phyloP scores from a whole-genome alignment of 2,113 vertebrate genomes.

The Centropus bengalensis region DNA sequence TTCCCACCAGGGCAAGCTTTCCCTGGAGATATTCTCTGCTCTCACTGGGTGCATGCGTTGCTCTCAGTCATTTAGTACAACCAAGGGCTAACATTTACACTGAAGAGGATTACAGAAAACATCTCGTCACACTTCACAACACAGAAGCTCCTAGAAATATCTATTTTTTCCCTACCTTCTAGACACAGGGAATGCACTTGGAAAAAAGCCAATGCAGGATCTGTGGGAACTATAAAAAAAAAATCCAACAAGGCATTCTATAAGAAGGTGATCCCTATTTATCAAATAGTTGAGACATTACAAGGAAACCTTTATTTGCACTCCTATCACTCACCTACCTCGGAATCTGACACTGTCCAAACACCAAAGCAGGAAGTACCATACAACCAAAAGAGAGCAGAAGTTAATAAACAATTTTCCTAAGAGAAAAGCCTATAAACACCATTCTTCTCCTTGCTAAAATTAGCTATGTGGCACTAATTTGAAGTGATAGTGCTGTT shows the following conservation, averaged over 20 bases:
- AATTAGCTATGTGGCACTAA: slow-evolving; percentile 55
- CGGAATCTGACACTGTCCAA: not conserved
- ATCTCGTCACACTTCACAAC: not conserved
- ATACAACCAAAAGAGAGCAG: not conserved
- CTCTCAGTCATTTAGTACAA: not conserved
- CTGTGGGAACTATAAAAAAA: not conserved
- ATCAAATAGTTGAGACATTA: not conserved
- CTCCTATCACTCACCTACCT: not conserved
- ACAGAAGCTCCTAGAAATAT: slow-evolving; percentile 25
- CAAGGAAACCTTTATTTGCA: slow-evolving; percentile 19
- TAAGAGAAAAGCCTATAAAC: slow-evolving; percentile 23
- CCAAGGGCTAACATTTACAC: not conserved
- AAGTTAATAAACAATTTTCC: slow-evolving; percentile 19
- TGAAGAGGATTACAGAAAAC: not conserved
- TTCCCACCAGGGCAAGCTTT: not conserved
- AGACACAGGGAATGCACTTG: not conserved
- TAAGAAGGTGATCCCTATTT: not conserved
- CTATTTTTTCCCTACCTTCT: not conserved
- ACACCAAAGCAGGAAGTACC: not conserved
- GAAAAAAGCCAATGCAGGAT: not conserved
- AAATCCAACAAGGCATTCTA: too few species aligned
- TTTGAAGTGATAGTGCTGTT: slow-evolving; percentile 59
- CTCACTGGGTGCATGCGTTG: not conserved
- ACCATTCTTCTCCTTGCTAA: not conserved
- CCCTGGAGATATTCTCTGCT: not conserved